Conservation (phyloP, 2,888 invertebrate species). For the Phytoseiulus persimilis region DNA sequence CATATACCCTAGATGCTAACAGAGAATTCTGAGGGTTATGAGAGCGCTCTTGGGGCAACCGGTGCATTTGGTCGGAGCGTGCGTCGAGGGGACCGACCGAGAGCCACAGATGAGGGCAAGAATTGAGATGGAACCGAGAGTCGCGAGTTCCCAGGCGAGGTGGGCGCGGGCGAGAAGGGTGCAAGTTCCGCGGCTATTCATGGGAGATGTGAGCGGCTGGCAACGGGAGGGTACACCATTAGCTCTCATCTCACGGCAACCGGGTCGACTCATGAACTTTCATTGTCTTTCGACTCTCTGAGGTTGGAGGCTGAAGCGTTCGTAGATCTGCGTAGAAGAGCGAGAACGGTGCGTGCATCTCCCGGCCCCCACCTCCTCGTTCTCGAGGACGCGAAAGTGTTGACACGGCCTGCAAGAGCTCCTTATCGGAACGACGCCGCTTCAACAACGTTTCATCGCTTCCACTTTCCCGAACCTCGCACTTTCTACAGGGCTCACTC, state of each 20-base stretch:
- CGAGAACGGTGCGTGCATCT: neutral
- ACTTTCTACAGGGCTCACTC: neutral
- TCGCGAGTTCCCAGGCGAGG: neutral
- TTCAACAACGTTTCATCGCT: neutral
- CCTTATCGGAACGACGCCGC: neutral
- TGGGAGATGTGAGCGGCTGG: neutral
- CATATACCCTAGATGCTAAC: neutral
- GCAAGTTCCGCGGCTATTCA: neutral
- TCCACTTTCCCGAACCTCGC: neutral
- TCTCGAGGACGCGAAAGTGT: neutral
- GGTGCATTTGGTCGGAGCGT: neutral
- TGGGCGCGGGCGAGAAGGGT: neutral
- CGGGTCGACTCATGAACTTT: neutral
- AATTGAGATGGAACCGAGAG: neutral
- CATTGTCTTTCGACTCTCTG: neutral
- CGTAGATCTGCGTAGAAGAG: neutral
- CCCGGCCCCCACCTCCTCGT: neutral
- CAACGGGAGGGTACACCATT: neutral
- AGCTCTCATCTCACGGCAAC: neutral
- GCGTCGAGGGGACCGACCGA: neutral
- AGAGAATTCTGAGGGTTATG: neutral
- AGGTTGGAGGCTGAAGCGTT: neutral
- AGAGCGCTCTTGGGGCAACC: neutral
- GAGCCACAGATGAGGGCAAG: neutral
- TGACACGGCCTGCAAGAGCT: neutral